Conservation (phyloP, 1,140 invertebrate genomes). For the Leptonema lineaticorne region DNA sequence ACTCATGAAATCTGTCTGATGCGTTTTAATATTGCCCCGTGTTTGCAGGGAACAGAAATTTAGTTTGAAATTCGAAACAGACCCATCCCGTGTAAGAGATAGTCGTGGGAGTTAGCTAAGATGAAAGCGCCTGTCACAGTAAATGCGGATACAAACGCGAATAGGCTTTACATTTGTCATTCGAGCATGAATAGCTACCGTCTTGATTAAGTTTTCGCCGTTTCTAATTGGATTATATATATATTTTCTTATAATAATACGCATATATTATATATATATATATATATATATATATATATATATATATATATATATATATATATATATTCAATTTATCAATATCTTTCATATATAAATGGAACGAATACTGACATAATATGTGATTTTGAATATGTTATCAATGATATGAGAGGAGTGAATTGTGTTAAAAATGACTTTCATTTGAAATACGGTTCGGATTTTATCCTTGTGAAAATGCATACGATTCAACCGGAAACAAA, state of each 20-base stretch:
- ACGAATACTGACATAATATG: no score
- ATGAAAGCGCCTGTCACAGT: conserved; percentile 16
- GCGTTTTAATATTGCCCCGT: no score
- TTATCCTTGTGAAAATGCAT: background rate
- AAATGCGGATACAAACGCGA: conserved; percentile 1
- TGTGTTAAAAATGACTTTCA: background rate
- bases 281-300: background rate
- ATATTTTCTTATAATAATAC: background rate
- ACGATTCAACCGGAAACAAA: background rate
- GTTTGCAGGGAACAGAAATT: no score
- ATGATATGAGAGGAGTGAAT: background rate
- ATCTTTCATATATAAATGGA: no score
- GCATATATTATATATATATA: background rate
- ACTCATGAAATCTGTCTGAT: background rate
- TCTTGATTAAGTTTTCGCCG: conserved; percentile 3
- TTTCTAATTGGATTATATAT: conserved; percentile 10
- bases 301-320: background rate
- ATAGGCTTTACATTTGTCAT: conserved; percentile 4
- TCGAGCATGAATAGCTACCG: conserved; percentile 7
- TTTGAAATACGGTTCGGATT: background rate
- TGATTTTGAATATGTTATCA: no score
- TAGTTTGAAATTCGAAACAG: background rate
- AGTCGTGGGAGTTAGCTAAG: background rate
- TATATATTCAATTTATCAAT: no score
- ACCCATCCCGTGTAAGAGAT: background rate